A percentile compares a stretch with the other conserved stretches of the same genome.
Conservation (phyloP, 2,888 invertebrate species). For the Lycia hirtaria region DNA sequence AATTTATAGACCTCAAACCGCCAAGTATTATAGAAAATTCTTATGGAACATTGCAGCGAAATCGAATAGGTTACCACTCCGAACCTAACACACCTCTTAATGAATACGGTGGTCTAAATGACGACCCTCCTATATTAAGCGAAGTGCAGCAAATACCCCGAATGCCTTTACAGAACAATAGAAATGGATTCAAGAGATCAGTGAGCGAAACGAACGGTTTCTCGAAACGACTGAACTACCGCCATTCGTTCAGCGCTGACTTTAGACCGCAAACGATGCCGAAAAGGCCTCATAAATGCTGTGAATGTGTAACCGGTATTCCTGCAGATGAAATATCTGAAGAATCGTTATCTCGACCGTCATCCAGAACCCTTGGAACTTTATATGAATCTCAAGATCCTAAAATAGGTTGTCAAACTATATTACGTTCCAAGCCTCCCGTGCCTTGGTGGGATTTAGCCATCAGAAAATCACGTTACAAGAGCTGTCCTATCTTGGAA, state of each 20-base stretch:
- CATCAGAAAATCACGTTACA: slow-evolving; percentile 91
- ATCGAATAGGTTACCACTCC: slow-evolving; percentile 78
- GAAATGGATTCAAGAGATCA: slow-evolving; percentile 78
- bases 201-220: slow-evolving; percentile 79
- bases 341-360: slow-evolving; percentile 61
- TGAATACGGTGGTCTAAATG: slow-evolving; percentile 63
- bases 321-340: slow-evolving; percentile 67
- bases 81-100: slow-evolving; percentile 80
- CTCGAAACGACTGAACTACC: slow-evolving; percentile 76
- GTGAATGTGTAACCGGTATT: slow-evolving; percentile 80
- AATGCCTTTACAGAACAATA: slow-evolving; percentile 76
- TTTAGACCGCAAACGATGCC: slow-evolving; percentile 63
- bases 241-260: slow-evolving; percentile 81
- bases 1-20: slow-evolving; percentile 76
- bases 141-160: slow-evolving; percentile 78
- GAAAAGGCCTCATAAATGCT: slow-evolving; percentile 78
- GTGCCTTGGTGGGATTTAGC: slow-evolving; percentile 96
- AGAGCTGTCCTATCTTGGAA: slow-evolving; percentile 93
- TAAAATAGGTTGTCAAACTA: slow-evolving; percentile 89
- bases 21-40: slow-evolving; percentile 63
- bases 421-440: slow-evolving; percentile 87
- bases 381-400: slow-evolving; percentile 86
- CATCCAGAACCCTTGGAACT: slow-evolving; percentile 77
- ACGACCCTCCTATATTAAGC: slow-evolving; percentile 68
- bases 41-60: slow-evolving; percentile 75